Base-by-base conservation (phyloP, 2,888 invertebrate species). In the Globia sparganii region DNA sequence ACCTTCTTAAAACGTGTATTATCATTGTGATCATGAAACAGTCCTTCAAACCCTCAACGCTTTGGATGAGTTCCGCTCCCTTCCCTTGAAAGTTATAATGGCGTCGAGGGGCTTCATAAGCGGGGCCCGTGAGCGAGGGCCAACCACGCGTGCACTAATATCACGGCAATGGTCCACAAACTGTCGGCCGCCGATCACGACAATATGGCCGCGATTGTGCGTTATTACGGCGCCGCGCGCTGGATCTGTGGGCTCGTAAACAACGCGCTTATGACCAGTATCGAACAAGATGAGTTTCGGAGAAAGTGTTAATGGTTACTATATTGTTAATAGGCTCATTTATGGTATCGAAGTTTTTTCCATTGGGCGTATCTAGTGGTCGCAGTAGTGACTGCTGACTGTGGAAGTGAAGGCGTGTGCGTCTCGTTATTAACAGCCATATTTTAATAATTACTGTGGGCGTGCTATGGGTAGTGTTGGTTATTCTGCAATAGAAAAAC, bases 11-110 rank as follows among this genome's bases (percentile, higher is more conserved):
- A 43, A 78, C 78, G 81, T 78, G 78, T 81, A 65, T 78, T 75
- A 79, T 84, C 68, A 69, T 56, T 64, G 31, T 78, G 64, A 80
- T 83, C 62, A 65, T 53, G 40, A 72, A 72, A 59, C 25, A 53
- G 72, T 61, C 68, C 53, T 59, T 79, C 46, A 65, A 78, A 43
- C 64, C 43, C 56, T 68, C n/a, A 58, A 75, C 65, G 13, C 28
- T 53, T 46, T 40, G 49, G 34, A 68, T 65, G 70, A 53, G 43
- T 37, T 53, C n/a, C 18, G 28, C 37, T 61, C 62, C 61, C 28
- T 65, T 65, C 34, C n/a, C 49, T 37, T 46, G 82, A 69, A 84
- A 80, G 72, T 84, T 84, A 75, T 75, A 80, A 72, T 61, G 62
- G 31, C 46, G 25, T 68, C 25, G 34, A 68, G 31, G 46, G 68